Conservation (phyloP, 2,113 vertebrate genomes). For the Engystomops pustulosus region DNA sequence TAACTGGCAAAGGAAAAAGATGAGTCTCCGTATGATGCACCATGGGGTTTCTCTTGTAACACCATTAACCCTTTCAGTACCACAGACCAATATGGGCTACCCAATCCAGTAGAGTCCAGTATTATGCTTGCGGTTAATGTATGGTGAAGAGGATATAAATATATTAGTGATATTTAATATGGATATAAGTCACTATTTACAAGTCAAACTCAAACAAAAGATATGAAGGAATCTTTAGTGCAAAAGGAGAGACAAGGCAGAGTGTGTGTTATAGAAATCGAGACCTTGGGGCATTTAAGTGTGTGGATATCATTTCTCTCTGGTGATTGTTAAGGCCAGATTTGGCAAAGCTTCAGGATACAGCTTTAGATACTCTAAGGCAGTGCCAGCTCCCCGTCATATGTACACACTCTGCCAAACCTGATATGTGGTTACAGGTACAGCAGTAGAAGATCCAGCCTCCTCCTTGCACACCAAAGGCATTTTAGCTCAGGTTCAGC, state of each 20-base stretch:
- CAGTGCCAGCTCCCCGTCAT: conserved; percentile 43
- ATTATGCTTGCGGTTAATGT: conserved; percentile 32
- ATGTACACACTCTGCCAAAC: conserved; percentile 41
- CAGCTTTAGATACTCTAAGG: conserved; percentile 7
- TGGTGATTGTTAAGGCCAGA: conserved; percentile 43
- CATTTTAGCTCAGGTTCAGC: conserved; percentile 43
- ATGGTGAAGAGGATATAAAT: conserved; percentile 43
- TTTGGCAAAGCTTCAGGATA: conserved; percentile 46
- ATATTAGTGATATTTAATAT: conserved; percentile 59
- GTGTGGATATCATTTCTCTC: background rate
- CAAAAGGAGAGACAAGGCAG: conserved; percentile 57
- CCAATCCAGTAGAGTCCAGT: conserved; percentile 35
- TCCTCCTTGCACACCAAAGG: conserved; percentile 41
- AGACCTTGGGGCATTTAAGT: conserved; percentile 3
- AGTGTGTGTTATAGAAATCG: conserved; percentile 23
- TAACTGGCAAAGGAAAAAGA: background rate
- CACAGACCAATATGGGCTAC: conserved; percentile 29
- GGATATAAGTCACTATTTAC: conserved; percentile 57
- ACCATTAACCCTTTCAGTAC: conserved; percentile 41
- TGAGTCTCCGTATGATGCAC: conserved; percentile 1
- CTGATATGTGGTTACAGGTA: conserved; percentile 47
- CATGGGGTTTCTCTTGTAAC: background rate
- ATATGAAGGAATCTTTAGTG: conserved; percentile 53
- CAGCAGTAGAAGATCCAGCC: conserved; percentile 40
- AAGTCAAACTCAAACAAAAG: conserved; percentile 46